These are phyloP conservation scores for Linepithema humile DNA, from an alignment of 1,140 invertebrate species.

Conservation along the genomic window DNA sequence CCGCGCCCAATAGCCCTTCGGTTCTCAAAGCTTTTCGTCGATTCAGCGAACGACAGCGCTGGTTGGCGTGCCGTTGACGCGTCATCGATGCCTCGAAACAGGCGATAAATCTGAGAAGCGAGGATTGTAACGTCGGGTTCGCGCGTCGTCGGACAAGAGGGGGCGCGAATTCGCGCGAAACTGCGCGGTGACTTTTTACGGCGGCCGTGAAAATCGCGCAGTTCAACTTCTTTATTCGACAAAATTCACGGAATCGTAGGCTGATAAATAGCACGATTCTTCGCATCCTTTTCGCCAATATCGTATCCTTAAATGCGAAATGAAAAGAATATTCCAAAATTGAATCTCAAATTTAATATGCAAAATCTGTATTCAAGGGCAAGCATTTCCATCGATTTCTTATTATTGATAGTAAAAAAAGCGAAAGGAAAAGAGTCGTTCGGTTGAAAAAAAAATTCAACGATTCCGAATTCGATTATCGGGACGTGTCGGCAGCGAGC, in stretches of 20 bases:
- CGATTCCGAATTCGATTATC: constrained; percentile 23
- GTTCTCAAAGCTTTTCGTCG: constrained; percentile 42
- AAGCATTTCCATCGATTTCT: not conserved
- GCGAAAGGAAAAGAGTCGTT: not conserved
- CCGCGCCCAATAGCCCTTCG: constrained; percentile 52
- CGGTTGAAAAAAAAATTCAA: constrained; percentile 13
- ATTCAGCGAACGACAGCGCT: constrained; percentile 56
- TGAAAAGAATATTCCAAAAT: not conserved
- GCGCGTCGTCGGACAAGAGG: not conserved
- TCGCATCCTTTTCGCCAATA: not conserved
- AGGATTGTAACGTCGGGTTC: constrained; percentile 45
- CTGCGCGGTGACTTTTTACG: constrained; percentile 30
- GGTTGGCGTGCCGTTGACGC: constrained; percentile 57
- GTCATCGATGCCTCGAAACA: constrained; percentile 68
- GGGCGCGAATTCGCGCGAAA: not conserved
- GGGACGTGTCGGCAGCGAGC: constrained; percentile 3
- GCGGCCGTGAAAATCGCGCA: constrained; percentile 18
- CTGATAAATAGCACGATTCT: not conserved
- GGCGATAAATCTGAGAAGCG: constrained; percentile 60
- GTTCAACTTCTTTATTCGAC: not conserved
- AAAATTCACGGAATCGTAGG: not conserved
- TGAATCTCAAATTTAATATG: not conserved
- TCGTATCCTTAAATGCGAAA: not conserved
- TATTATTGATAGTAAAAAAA: not conserved
- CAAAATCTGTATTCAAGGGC: not conserved